A percentile compares a stretch with the other conserved stretches of the same genome.
Evolutionary conservation across 2,797 vertebrate genomes (phyloP).

Genomic region (Loriculus beryllinus): DNA sequence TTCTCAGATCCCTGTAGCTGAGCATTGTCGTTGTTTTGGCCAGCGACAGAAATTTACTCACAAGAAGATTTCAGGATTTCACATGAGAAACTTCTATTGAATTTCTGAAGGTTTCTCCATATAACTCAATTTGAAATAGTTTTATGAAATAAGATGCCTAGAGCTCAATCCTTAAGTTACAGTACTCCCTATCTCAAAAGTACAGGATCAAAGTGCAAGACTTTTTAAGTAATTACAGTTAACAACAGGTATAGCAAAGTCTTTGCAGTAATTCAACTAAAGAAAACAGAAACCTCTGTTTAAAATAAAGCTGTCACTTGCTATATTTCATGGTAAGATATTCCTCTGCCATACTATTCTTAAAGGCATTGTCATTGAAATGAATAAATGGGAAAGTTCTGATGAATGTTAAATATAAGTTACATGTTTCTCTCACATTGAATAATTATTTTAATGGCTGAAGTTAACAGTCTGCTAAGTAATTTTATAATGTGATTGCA

Average conservation of each 20-base stretch:
- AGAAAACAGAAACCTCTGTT: neutral
- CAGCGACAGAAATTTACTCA: neutral
- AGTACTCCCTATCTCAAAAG: neutral
- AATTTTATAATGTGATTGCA: constrained; percentile 3
- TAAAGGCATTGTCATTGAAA: constrained; percentile 7
- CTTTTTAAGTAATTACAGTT: neutral
- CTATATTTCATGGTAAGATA: neutral
- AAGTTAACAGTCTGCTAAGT: constrained; percentile 36
- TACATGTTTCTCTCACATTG: neutral
- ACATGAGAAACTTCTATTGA: neutral
- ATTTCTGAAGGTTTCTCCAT: neutral
- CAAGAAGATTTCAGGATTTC: neutral
- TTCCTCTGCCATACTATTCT: neutral
- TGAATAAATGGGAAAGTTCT: neutral
- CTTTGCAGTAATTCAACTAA: neutral
- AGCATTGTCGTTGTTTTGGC: neutral
- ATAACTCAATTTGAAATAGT: neutral
- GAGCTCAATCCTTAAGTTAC: neutral
- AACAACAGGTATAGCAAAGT: neutral
- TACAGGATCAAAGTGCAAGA: neutral
- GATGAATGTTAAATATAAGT: neutral
- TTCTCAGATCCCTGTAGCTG: neutral
- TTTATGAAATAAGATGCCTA: neutral
- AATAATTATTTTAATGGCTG: constrained; percentile 44
- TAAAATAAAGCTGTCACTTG: neutral